Evolutionary conservation across 2,797 vertebrate genomes (phyloP).

Genomic region (Lutjanus campechanus): DNA sequence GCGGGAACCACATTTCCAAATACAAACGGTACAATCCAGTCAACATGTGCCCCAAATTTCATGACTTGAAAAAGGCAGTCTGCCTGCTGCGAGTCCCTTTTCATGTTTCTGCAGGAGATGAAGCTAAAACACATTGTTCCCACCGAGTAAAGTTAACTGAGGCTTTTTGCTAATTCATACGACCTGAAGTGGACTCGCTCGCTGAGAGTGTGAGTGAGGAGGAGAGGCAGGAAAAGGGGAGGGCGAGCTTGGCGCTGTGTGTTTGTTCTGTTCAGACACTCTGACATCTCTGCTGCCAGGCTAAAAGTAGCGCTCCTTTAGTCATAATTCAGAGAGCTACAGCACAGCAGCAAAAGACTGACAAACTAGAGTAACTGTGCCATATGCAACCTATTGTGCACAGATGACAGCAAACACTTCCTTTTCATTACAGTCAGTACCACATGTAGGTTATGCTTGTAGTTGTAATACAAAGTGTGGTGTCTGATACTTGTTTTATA

Average conservation of each 20-base stretch:
- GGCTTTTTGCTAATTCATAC: constrained; percentile 54
- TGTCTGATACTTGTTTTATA: constrained; percentile 7
- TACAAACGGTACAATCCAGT: background rate
- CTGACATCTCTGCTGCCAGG: constrained; percentile 45
- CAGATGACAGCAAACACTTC: constrained; percentile 19
- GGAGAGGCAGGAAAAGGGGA: constrained; percentile 23
- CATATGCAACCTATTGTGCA: constrained; percentile 13
- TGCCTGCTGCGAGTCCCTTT: background rate
- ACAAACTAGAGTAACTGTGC: constrained; percentile 23
- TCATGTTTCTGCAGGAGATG: background rate
- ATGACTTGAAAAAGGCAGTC: constrained; percentile 3
- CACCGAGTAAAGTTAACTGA: constrained; percentile 15
- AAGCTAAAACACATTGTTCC: constrained; percentile 34
- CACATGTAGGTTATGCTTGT: background rate
- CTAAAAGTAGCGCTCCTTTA: constrained; percentile 49
- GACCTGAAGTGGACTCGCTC: constrained; percentile 36
- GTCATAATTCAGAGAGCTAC: constrained; percentile 54
- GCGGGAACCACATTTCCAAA: constrained; percentile 17
- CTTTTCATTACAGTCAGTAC: constrained; percentile 20
- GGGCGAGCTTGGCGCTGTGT: background rate
- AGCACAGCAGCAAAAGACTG: constrained; percentile 15
- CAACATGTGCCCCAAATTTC: constrained; percentile 5
- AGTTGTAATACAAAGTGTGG: background rate
- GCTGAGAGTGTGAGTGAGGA: constrained; percentile 12
- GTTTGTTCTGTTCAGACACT: constrained; percentile 28